These are phyloP conservation scores for Condylura cristata DNA, from an alignment of 2,113 vertebrate species.

Conservation along the genomic window DNA sequence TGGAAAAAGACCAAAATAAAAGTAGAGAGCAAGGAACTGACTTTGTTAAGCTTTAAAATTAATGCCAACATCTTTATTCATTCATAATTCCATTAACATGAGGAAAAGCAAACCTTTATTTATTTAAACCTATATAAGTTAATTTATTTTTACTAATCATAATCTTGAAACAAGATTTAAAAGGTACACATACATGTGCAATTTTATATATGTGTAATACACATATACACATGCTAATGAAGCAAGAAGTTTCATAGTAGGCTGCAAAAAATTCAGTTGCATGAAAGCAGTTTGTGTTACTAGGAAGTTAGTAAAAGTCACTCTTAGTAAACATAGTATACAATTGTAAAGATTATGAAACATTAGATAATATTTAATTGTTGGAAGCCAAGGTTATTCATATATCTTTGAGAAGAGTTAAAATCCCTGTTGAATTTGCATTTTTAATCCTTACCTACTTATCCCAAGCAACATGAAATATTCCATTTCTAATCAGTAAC, in stretches of 20 bases:
- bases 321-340: background rate
- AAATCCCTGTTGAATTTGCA: conserved; percentile 1
- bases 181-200: background rate
- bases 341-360: background rate
- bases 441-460: conserved; percentile 42
- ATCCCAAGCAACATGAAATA: conserved; percentile 8
- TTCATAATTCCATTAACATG: background rate
- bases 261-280: background rate
- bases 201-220: background rate
- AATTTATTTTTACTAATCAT: background rate
- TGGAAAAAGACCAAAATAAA: background rate
- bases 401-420: background rate
- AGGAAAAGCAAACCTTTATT: background rate
- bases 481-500: conserved; percentile 35
- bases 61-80: background rate
- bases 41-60: background rate
- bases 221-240: background rate
- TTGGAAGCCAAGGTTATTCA: conserved; percentile 32
- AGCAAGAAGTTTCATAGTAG: background rate
- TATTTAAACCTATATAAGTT: background rate
- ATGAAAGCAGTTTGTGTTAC: background rate
- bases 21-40: background rate
- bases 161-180: background rate
- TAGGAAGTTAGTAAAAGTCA: background rate
- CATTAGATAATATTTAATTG: background rate